Conservation (phyloP, 2,888 invertebrate genomes). For the Spialia ferax region DNA sequence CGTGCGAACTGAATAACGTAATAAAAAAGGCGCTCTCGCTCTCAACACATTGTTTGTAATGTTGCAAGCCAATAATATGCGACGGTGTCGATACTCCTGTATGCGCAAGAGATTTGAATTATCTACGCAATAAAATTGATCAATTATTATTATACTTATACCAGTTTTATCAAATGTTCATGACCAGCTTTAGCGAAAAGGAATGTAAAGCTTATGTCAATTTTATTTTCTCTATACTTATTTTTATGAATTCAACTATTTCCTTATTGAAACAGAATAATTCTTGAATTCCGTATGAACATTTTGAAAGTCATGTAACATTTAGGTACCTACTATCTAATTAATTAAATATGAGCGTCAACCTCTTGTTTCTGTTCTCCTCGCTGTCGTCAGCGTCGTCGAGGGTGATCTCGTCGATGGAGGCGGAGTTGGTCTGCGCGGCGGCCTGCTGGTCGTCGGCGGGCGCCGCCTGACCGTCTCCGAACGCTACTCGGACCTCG, state of each 20-base stretch:
- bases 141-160: neutral
- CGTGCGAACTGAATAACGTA: constrained; percentile 68
- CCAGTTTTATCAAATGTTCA: neutral
- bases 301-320: too few species aligned
- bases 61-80: constrained; percentile 43
- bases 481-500: constrained; percentile 88
- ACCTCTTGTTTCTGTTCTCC: constrained; percentile 94
- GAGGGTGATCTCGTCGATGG: constrained; percentile 90
- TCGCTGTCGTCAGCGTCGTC: constrained; percentile 90
- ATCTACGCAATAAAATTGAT: neutral
- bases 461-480: constrained; percentile 60
- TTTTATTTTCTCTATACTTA: neutral
- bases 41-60: constrained; percentile 54
- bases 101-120: constrained; percentile 13
- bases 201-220: neutral
- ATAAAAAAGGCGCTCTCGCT: constrained; percentile 62
- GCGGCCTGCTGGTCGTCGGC: constrained; percentile 75
- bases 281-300: too few species aligned
- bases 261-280: too few species aligned
- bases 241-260: too few species aligned
- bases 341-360: too few species aligned
- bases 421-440: constrained; percentile 88
- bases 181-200: neutral
- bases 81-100: constrained; percentile 25
- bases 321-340: too few species aligned